Percentiles rank a stretch among this genome's conserved stretches.
These are phyloP conservation scores for Cephus sareptanus DNA, from an alignment of 2,888 invertebrate species.

Conservation along the genomic window DNA sequence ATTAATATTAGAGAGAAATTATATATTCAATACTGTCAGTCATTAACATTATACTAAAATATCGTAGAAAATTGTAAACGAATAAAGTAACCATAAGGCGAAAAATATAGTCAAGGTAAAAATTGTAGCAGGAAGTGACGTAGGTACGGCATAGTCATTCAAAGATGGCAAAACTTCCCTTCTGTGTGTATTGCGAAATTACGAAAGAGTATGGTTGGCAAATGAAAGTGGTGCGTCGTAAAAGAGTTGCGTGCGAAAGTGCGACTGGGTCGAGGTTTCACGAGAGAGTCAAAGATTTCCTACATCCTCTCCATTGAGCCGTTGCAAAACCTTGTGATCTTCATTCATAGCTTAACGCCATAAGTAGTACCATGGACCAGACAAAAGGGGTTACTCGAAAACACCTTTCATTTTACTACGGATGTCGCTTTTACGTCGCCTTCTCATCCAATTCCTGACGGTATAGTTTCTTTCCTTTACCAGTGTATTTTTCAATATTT, in stretches of 20 bases:
- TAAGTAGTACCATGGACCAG: not conserved
- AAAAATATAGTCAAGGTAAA: not conserved
- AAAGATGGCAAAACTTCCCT: not conserved
- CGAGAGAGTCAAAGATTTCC: conserved; percentile 1
- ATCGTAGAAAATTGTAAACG: not conserved
- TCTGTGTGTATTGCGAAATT: not conserved
- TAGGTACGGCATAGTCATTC: not conserved
- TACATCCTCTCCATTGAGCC: not conserved
- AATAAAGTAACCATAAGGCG: not conserved
- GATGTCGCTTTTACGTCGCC: not conserved
- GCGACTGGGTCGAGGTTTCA: conserved; percentile 1
- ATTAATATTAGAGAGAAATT: not conserved
- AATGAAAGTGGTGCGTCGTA: not conserved
- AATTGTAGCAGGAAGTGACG: not conserved
- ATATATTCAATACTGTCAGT: not conserved
- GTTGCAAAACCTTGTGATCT: not conserved
- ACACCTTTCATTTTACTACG: not conserved
- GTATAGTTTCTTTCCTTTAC: not conserved
- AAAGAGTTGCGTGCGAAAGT: not conserved
- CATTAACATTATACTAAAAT: not conserved
- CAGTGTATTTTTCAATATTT: not conserved
- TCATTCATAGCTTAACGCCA: not conserved
- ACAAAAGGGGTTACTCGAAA: not conserved
- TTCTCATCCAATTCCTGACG: not conserved
- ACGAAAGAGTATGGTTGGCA: not conserved